Evolutionary conservation across 1,140 invertebrate species (phyloP).

Genomic region (Hyles euphorbiae): DNA sequence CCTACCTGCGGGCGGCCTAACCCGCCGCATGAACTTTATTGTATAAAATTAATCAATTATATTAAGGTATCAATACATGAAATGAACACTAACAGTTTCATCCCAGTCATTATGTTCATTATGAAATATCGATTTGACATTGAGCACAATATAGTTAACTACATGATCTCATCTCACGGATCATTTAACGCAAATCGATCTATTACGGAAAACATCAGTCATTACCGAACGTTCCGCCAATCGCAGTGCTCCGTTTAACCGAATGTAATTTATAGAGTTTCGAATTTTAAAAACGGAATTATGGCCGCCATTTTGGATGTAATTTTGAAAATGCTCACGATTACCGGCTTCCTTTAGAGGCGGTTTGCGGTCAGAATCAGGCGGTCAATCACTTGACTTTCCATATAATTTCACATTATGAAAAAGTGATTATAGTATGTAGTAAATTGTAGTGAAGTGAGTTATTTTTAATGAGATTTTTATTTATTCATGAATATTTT

Average conservation of each 20-base stretch:
- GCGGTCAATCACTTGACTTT: too few species aligned
- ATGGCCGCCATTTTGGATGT: conserved; percentile 38
- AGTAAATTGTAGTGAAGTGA: conserved; percentile 24
- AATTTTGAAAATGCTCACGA: conserved; percentile 38
- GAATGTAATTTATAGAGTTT: conserved; percentile 57
- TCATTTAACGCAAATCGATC: conserved; percentile 67
- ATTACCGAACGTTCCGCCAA: conserved; percentile 46
- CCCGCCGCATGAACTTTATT: too few species aligned
- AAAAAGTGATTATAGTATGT: conserved; percentile 19
- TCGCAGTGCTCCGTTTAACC: conserved; percentile 36
- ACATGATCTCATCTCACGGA: conserved; percentile 60
- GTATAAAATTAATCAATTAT: too few species aligned
- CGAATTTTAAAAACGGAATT: conserved; percentile 47
- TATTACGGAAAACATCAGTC: conserved; percentile 47
- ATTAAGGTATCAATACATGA: conserved; percentile 5
- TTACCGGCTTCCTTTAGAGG: conserved; percentile 21
- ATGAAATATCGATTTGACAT: conserved; percentile 32
- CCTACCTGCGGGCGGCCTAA: too few species aligned
- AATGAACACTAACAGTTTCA: conserved; percentile 17
- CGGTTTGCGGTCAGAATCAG: conserved; percentile 8
- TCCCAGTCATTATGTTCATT: conserved; percentile 24
- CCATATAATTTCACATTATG: conserved; percentile 27
- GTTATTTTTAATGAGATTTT: conserved; percentile 42
- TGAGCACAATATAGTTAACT: conserved; percentile 49
- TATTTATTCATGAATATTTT: conserved; percentile 48